These are phyloP conservation scores for Mixornis gularis DNA, from an alignment of 2,113 vertebrate species.

Conservation along the genomic window DNA sequence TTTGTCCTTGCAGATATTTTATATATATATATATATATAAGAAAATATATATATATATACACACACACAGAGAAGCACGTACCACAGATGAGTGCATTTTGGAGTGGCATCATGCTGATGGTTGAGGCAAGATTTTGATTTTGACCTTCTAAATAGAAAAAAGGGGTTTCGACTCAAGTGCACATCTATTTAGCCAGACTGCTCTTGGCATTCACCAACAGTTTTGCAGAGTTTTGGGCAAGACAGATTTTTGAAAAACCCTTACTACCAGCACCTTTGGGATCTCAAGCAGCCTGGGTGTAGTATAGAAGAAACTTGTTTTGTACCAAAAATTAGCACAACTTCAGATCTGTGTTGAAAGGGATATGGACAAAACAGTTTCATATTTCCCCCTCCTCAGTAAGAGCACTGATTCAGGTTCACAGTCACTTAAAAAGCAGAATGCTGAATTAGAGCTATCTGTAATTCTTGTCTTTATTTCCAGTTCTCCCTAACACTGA, in stretches of 20 bases:
- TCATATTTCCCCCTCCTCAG: not conserved
- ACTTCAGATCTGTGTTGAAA: not conserved
- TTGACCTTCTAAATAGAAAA: not conserved
- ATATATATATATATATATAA: too few relatives aligned
- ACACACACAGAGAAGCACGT: not conserved
- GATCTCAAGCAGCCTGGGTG: not conserved
- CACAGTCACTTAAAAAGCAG: not conserved
- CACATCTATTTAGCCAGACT: not conserved
- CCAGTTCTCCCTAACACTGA: not conserved
- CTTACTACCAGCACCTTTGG: not conserved
- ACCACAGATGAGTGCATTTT: not conserved
- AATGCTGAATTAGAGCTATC: not conserved
- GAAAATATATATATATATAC: not conserved
- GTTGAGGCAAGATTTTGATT: not conserved
- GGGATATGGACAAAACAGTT: not conserved
- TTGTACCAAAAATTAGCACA: not conserved
- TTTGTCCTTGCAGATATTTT: not conserved
- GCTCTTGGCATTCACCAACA: not conserved
- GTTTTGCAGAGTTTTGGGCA: not conserved
- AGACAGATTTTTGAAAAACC: not conserved
- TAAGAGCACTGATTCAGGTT: not conserved
- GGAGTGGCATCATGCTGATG: not conserved
- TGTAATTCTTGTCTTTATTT: not conserved
- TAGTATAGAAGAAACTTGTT: not conserved
- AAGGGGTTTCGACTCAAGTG: not conserved